Evolutionary conservation across 2,797 vertebrate species (phyloP).

Genomic region (Lagorchestes hirsutus): DNA sequence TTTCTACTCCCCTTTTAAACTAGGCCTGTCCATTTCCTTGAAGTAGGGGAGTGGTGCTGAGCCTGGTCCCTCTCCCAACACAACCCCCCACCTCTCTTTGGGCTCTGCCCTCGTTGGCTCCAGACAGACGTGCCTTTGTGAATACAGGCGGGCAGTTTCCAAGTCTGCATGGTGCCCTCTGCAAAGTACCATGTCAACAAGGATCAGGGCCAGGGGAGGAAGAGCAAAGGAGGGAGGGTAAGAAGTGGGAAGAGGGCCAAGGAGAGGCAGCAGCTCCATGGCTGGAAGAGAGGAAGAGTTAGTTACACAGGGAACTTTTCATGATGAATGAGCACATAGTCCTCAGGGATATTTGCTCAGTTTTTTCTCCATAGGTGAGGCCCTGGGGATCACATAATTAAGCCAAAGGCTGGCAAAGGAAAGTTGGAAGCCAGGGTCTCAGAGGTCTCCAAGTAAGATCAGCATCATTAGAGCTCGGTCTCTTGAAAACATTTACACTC

Average conservation of each 20-base stretch:
- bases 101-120: conserved; percentile 9
- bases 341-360: background rate
- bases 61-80: background rate
- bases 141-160: conserved; percentile 27
- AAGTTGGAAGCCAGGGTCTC: background rate
- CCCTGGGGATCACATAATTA: background rate
- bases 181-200: conserved; percentile 27
- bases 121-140: conserved; percentile 66
- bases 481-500: background rate
- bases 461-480: background rate
- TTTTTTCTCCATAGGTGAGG: background rate
- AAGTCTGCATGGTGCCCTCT: conserved; percentile 12
- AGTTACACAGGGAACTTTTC: background rate
- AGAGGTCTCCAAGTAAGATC: background rate
- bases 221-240: background rate
- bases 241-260: background rate
- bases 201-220: conserved; percentile 30
- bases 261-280: background rate
- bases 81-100: background rate
- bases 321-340: conserved; percentile 9
- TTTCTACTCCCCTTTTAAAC: background rate
- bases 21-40: background rate
- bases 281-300: conserved; percentile 7
- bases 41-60: background rate
- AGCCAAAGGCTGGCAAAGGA: background rate